A percentile compares a stretch with the other conserved stretches of the same genome.
Conservation (phyloP, 2,888 invertebrate species). For the Drosophila leonis region DNA sequence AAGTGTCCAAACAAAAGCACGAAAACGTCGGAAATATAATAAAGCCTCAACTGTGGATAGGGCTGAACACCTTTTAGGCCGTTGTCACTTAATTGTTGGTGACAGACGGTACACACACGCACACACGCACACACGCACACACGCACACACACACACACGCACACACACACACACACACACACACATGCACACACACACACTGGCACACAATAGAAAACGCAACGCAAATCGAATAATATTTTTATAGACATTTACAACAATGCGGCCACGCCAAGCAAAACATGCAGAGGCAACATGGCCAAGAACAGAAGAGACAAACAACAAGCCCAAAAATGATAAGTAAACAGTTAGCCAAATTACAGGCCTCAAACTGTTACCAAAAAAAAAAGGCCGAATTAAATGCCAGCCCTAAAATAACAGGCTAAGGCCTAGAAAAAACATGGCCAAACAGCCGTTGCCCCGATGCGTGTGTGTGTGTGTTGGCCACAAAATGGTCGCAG, state of each 20-base stretch:
- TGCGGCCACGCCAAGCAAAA: conserved; percentile 61
- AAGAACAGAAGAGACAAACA: conserved; percentile 57
- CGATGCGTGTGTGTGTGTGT: conserved; percentile 5
- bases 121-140: conserved; percentile 39
- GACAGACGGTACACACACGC: conserved; percentile 68
- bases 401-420: conserved; percentile 78
- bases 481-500: conserved; percentile 66
- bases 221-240: conserved; percentile 79
- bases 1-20: conserved; percentile 35
- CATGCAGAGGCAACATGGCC: conserved; percentile 46
- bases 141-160: conserved; percentile 22
- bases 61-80: conserved; percentile 51
- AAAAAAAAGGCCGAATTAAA: conserved; percentile 62
- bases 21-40: conserved; percentile 44
- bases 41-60: conserved; percentile 29
- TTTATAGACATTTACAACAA: conserved; percentile 74
- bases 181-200: conserved; percentile 25
- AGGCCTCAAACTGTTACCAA: conserved; percentile 76
- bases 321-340: conserved; percentile 72
- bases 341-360: conserved; percentile 65
- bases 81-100: conserved; percentile 77
- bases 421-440: conserved; percentile 71
- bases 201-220: conserved; percentile 23
- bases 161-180: conserved; percentile 36
- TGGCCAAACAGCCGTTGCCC: conserved; percentile 62